Base-by-base conservation (phyloP, 2,113 vertebrate genomes). In the Serinus canaria region DNA sequence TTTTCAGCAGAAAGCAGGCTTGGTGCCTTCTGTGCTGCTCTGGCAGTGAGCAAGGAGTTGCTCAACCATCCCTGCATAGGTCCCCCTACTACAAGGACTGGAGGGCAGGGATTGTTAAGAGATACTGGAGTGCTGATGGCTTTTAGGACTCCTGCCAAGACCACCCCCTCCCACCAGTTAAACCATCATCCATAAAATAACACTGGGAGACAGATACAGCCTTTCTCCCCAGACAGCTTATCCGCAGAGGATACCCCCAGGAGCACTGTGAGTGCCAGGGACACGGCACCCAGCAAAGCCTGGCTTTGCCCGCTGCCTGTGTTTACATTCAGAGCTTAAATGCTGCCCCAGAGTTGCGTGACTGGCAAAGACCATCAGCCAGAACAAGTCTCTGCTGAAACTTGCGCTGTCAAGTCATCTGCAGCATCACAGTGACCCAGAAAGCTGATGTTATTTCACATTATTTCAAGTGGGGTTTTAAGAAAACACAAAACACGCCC, bases 221-320 rank as follows among this genome's bases (percentile, higher is more conserved):
- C 39, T 67, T 84, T 37, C 9, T 3, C 44, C 66, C 33, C 5
- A 22, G 31, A 67, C 59, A 64, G 16, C 33, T 28, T 39, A 39
- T 56, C 39, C 2, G 0, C 16, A 25, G 2, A 30, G 77, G 43
- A 75, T 59, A 7, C 15, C 30, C 33, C 39, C 56, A 21, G 0
- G 0, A 78, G 27, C 20, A 4, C 39, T 31, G 11, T 1, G 23
- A 33, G 3, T 0, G 13, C 20, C 1, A 1, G 59, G 44, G 60
- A 69, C 0, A 0, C 2, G 3, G 77, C 52, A 55, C 11, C 73
- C 77, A 46, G 30, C 8, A 19, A 15, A 56, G 81, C 28, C 35
- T 2, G 1, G 62, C 33, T 58, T 25, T 70, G 43, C 58, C 81
- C 0, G 0, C 63, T 33, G 72, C 25, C 37, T 67, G 37, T 25